A percentile compares a stretch with the other conserved stretches of the same genome.
These are phyloP conservation scores for Macrophya annulata DNA, from an alignment of 2,888 invertebrate genomes.

Conservation along the genomic window DNA sequence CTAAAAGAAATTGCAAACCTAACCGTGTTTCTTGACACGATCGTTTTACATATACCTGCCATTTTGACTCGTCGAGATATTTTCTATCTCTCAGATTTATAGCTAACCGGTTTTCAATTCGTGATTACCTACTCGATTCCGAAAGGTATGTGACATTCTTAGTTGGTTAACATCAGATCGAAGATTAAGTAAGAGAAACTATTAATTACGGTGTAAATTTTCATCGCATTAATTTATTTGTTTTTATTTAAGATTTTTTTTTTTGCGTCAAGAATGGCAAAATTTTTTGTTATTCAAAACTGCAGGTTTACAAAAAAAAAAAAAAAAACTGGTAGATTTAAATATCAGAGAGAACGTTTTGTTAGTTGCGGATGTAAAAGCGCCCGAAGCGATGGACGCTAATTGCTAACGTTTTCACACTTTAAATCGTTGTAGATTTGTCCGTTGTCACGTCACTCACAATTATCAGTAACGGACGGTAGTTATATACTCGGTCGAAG, in stretches of 20 bases:
- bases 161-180: not conserved
- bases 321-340: not conserved
- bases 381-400: conserved; percentile 40
- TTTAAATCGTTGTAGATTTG: conserved; percentile 49
- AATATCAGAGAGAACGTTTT: conserved; percentile 2
- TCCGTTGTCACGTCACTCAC: conserved; percentile 54
- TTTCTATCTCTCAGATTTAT: not conserved
- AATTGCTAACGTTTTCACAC: conserved; percentile 44
- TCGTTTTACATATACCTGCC: not conserved
- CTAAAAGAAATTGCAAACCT: not conserved
- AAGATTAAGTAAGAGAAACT: not conserved
- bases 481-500: not conserved
- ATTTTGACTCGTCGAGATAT: not conserved
- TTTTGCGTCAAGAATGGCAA: not conserved
- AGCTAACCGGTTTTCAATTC: conserved; percentile 11
- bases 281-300: not conserved
- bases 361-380: conserved; percentile 13
- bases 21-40: conserved; percentile 25
- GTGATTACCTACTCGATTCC: not conserved
- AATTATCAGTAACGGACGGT: conserved; percentile 33
- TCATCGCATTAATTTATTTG: not conserved
- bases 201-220: not conserved
- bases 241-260: not conserved
- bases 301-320: not conserved
- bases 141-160: not conserved